phyloP scores from a whole-genome alignment of 1,140 invertebrate genomes.

The Myzus persicae region DNA sequence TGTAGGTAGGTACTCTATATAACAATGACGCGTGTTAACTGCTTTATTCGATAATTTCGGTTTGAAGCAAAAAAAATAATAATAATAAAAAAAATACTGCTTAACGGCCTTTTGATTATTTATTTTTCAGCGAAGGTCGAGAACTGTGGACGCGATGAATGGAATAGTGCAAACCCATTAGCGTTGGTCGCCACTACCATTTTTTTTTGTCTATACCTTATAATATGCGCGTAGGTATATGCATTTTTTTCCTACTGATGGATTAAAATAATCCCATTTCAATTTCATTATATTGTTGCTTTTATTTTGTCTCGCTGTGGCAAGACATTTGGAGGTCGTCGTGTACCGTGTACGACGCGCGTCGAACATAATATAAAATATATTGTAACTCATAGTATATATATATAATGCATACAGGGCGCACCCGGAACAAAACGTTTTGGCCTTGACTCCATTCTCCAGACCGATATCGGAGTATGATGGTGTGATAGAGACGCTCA shows the following conservation, averaged over 20 bases:
- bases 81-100: background rate
- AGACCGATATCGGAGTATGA: background rate
- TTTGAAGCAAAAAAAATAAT: background rate
- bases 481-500: background rate
- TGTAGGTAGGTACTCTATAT: background rate
- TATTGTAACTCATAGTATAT: constrained; percentile 16
- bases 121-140: constrained; percentile 16
- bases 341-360: background rate
- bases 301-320: background rate
- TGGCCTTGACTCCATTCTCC: constrained; percentile 56
- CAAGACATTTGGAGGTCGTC: constrained; percentile 48
- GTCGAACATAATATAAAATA: background rate
- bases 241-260: constrained; percentile 19
- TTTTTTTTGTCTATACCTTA: background rate
- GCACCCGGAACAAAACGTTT: constrained; percentile 58
- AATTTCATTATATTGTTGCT: constrained; percentile 38
- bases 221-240: background rate
- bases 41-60: background rate
- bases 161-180: constrained; percentile 22
- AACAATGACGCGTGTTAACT: background rate
- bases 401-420: constrained; percentile 29
- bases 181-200: background rate
- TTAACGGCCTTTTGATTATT: background rate
- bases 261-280: background rate
- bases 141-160: background rate